Percentiles rank a stretch among this genome's conserved stretches.
Evolutionary conservation across 2,113 vertebrate genomes (phyloP).

Genomic region (Lepidothrix coronata): DNA sequence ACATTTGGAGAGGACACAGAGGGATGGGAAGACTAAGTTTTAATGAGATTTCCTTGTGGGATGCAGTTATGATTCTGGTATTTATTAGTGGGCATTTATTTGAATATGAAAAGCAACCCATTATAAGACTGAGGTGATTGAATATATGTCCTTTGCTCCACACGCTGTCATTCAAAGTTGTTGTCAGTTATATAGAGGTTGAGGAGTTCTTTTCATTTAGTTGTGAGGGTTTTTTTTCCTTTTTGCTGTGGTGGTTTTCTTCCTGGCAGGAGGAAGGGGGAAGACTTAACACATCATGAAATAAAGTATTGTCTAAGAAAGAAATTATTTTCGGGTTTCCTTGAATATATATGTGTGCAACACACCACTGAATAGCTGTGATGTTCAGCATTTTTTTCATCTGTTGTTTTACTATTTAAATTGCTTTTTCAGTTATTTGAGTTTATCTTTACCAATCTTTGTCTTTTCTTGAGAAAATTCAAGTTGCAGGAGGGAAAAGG

Average conservation of each 20-base stretch:
- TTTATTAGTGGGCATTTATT: conserved; percentile 54
- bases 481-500: not conserved
- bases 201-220: not conserved
- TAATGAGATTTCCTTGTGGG: conserved; percentile 52
- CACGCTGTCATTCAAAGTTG: conserved; percentile 12
- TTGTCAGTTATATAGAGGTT: not conserved
- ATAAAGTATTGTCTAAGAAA: not conserved
- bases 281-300: not conserved
- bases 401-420: not conserved
- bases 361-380: not conserved
- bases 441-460: not conserved
- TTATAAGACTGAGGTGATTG: not conserved
- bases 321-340: not conserved
- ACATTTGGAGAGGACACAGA: conserved; percentile 20
- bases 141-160: conserved; percentile 21
- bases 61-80: conserved; percentile 38
- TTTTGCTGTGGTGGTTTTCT: not conserved
- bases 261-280: not conserved
- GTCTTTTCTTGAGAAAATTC: not conserved
- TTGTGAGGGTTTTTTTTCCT: not conserved
- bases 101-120: conserved; percentile 28
- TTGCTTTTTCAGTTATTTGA: not conserved
- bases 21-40: conserved; percentile 5
- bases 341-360: not conserved
- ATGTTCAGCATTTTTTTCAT: not conserved